Base-by-base conservation (phyloP, 2,113 vertebrate species). In the Myrmophylax atrothorax region DNA sequence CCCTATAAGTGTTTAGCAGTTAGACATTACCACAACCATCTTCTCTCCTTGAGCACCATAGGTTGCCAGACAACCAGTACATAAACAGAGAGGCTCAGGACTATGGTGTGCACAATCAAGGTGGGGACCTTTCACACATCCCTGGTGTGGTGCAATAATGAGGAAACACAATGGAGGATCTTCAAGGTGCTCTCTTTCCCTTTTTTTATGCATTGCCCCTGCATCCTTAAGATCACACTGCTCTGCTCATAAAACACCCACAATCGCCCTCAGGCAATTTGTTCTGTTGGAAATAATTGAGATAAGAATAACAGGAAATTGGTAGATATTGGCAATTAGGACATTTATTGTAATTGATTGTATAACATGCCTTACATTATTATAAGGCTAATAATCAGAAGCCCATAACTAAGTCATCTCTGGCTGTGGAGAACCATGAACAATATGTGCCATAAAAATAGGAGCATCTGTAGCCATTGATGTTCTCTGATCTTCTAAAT, bases 281-380 rank as follows among this genome's bases (percentile, higher is more conserved):
- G 52, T 81, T 83, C 66, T 79, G 44, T 49, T 96, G 77, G 87
- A 96, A 96, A 95, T 88, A 96, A 92, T 44, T 89, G 78, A 77
- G 92, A 94, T 80, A 93, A 88, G 80, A 74, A 55, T 63, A 95
- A 93, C 79, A 97, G 96, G 95, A 98, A 96, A 97, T 97, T 95
- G 60, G 84, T 95, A 92, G 93, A 95, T 97, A 93, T 97, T 94
- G 95, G 64, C 92, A 97, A 93, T 94, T 94, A 94, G 96, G 84
- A 94, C 22, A 96, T 84, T 96, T 92, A 74, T 91, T 85, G 38
- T 92, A 94, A 97, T 93, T 97, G 91, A 96, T 96, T 97, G 91
- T 50, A 90, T 94, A 86, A 59, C 60, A 78, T 92, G 44, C 70
- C 85, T 95, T 92, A 95, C 64, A 26, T 70, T 96, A 84, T 97